Base-by-base conservation (phyloP, 2,113 vertebrate species). In the Lophotis ruficrista region DNA sequence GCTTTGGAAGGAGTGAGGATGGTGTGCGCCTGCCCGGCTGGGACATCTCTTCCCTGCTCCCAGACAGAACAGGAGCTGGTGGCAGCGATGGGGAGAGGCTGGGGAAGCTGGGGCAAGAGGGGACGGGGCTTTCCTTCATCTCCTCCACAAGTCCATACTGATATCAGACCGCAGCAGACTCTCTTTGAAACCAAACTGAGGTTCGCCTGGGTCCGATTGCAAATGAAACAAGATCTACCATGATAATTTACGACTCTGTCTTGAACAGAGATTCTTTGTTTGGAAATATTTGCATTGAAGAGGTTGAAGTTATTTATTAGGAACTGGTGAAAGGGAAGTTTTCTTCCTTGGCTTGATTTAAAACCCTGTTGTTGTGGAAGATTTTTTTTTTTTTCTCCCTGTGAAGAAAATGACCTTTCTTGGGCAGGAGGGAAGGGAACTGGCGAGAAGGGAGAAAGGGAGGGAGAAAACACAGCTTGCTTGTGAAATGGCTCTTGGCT, bases 381-480 rank as follows among this genome's bases (percentile, higher is more conserved):
- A 27, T 18, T 22, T 60, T 71, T 80, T 37, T 37, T 41, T 68
- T 53, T 37, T 35, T 48, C 51, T 83, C 33, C 56, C 43, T 89
- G 57, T 85, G 86, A 94, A 95, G 93, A 96, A 97, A 96, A 96
- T 95, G 45, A 92, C 90, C 95, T 97, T 97, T 97, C 96, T 97
- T 97, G 93, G 94, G 90, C 96, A 96, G 79, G 33, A 83, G 79
- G 65, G 61, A 94, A 72, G 41, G 65, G n/a, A 45, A 79, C 35
- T 72, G 83, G 66, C 5, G 3, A 93, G 41, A 61, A 65, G 35
- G 57, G 43, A 93, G 57, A 30, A 65, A 81, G 45, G 24, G 73
- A 86, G 47, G 30, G 65, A 87, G 37, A 54, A 66, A 86, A 37
- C 68, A 71, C 43, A 85, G 48, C 76, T 78, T 9, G 1, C 90